A percentile compares a stretch with the other conserved stretches of the same genome.
Conservation (phyloP, 2,113 vertebrate species). For the Salvelinus fontinalis region DNA sequence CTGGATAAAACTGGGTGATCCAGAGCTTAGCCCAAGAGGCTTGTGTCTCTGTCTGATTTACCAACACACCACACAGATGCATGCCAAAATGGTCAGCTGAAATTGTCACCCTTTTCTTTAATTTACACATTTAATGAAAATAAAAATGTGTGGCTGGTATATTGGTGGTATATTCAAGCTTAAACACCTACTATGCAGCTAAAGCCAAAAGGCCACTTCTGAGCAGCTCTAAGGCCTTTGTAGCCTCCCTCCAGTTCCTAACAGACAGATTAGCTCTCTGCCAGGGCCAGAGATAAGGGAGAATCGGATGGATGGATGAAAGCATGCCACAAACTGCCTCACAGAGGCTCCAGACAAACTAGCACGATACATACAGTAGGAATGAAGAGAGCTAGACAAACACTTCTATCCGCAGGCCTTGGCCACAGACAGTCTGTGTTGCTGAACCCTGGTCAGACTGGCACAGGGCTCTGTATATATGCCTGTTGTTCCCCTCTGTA, state of each 20-base stretch:
- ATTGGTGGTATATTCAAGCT: no score
- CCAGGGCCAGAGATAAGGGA: neutral
- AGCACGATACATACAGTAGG: neutral
- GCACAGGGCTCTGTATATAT: no score
- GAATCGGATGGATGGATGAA: neutral
- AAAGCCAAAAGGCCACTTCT: no score
- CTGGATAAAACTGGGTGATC: slow-evolving; percentile 80
- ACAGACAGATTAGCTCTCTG: neutral
- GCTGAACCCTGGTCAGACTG: no score
- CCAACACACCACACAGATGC: neutral
- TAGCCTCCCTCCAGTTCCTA: neutral
- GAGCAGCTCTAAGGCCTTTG: no score
- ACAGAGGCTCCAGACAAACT: neutral
- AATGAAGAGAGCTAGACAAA: neutral
- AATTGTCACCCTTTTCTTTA: no score
- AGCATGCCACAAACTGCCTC: neutral
- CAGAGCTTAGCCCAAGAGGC: slow-evolving; percentile 66
- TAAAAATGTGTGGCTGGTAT: no score
- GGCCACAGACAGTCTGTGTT: neutral
- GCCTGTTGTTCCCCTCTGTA: no score
- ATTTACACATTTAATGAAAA: no score
- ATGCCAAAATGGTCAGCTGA: no score
- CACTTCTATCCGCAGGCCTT: neutral
- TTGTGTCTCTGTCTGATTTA: slow-evolving; percentile 57
- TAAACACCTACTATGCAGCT: no score